These are phyloP conservation scores for Lutraria lutraria DNA, from an alignment of 2,888 invertebrate genomes.

Conservation along the genomic window DNA sequence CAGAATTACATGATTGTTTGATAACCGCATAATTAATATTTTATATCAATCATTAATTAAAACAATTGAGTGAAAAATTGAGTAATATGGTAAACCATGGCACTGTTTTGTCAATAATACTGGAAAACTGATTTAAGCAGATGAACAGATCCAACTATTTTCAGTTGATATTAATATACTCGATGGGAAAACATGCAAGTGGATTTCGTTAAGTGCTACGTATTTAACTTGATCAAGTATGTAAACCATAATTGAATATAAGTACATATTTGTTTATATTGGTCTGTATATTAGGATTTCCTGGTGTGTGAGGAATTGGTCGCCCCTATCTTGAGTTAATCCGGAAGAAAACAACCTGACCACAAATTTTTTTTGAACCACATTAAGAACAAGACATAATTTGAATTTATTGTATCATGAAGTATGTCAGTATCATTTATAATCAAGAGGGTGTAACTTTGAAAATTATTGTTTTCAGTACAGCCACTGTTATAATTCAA, in stretches of 20 bases:
- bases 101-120: too few species aligned
- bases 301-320: not conserved
- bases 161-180: too few species aligned
- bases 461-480: not conserved
- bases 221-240: not conserved
- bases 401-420: not conserved
- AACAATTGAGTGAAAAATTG: too few species aligned
- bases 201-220: not conserved
- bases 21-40: too few species aligned
- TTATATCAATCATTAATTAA: too few species aligned
- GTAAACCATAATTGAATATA: not conserved
- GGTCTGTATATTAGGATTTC: not conserved
- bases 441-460: not conserved
- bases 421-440: not conserved
- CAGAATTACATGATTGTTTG: too few species aligned
- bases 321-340: not conserved
- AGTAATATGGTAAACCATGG: too few species aligned
- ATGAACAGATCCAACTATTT: too few species aligned
- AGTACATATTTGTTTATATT: not conserved
- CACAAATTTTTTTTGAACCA: not conserved
- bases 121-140: not conserved
- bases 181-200: not conserved
- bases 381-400: not conserved
- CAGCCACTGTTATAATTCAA: not conserved
- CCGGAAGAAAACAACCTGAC: conserved; percentile 20